Base-by-base conservation (phyloP, 2,888 invertebrate genomes). In the Leptinotarsa tumamoca region DNA sequence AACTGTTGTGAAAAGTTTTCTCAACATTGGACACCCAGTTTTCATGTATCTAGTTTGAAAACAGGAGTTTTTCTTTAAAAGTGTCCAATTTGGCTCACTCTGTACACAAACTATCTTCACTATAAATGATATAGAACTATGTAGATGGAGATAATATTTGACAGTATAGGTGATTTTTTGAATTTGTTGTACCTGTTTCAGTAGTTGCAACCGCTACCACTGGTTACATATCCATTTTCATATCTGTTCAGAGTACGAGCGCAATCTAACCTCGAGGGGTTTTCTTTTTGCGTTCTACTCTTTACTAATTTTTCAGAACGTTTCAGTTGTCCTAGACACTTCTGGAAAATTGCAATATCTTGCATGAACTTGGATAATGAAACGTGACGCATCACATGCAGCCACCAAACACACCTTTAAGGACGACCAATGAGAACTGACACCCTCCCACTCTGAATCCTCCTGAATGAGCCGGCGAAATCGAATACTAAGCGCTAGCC, bases 381-480 rank as follows among this genome's bases (percentile, higher is more conserved):
- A 58, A 70, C 70, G 70, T 70, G 70, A 70, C 70, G 70, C 33
- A 56, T 56, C 70, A 70, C 70, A 70, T 70, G 70, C 58, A 70
- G 58, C 58, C 70, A 70, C 33, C 63, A n/a, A 63, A 70, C 70
- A 70, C 70, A 70, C 70, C 70, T 70, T 70, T 50, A 17, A 4
- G n/a, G 21, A 27, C 70, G 58, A 15, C 70, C 70, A 70, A 70
- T 70, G 4, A 21, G 58, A 58, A 58, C 15, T 4, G 68, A 17
- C 23, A 27, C 50, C 17, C 52, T 27, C 51, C 33, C 54, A 68
- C 68, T 52, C 52, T 52, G n/a, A 27, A 68, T 27, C 23, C 52
- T 33, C 13, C 52, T 68, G 27, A 68, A 52, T 68, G 68, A 58
- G 70, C 70, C 70, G 70, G 70, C 70, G 58, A 70, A 61, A 70